Percentiles rank a stretch among this genome's conserved stretches.
These are phyloP conservation scores for Branchipolynoe longqiensis DNA, from an alignment of 2,888 invertebrate species.

Conservation along the genomic window DNA sequence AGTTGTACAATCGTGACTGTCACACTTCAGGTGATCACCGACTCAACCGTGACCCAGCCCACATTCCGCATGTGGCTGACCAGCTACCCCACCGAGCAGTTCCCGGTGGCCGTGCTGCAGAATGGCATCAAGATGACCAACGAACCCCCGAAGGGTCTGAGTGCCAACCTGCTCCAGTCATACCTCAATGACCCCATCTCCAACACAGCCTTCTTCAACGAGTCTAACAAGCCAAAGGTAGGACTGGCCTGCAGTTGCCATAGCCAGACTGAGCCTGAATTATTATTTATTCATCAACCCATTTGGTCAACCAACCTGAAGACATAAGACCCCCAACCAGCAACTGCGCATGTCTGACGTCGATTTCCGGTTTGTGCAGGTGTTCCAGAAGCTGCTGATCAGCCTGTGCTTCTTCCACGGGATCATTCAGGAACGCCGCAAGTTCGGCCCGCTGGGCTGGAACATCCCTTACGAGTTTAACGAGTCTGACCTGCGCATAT, in stretches of 20 bases:
- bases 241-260: constrained; percentile 20
- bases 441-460: constrained; percentile 82
- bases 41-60: constrained; percentile 74
- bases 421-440: constrained; percentile 81
- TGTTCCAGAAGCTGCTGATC: constrained; percentile 86
- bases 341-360: neutral
- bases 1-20: too few relatives aligned
- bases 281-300: too few relatives aligned
- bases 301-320: too few relatives aligned
- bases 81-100: constrained; percentile 81
- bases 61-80: constrained; percentile 81
- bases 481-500: constrained; percentile 82
- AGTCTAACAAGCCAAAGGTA: constrained; percentile 83
- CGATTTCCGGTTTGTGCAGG: constrained; percentile 76
- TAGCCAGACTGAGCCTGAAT: neutral
- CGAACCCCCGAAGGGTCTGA: constrained; percentile 81
- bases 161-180: constrained; percentile 82
- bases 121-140: constrained; percentile 82
- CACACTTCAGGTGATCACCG: constrained; percentile 79
- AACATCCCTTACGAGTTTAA: constrained; percentile 83
- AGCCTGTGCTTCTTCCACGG: constrained; percentile 82
- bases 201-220: constrained; percentile 88
- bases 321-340: neutral
- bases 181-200: constrained; percentile 82
- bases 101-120: constrained; percentile 82